A percentile compares a stretch with the other conserved stretches of the same genome.
Conservation (phyloP, 2,797 vertebrate genomes). For the Enteromius afrohamiltoni region DNA sequence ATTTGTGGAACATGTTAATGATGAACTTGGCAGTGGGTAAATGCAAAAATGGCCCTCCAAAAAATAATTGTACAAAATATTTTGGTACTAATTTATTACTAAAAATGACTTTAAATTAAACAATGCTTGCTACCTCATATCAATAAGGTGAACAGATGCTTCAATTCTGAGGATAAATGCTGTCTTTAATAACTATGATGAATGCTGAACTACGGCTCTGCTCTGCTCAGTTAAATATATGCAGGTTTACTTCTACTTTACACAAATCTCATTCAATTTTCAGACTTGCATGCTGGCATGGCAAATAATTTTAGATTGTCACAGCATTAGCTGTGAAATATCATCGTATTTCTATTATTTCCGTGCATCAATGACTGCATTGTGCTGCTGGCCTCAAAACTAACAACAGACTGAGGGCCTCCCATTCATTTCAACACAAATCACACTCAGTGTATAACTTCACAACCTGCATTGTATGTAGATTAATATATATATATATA, state of each 20-base stretch:
- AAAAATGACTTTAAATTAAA: neutral
- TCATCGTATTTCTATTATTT: neutral
- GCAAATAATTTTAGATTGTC: neutral
- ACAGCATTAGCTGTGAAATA: neutral
- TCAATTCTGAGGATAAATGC: neutral
- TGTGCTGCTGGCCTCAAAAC: constrained; percentile 16
- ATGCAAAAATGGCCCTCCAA: neutral
- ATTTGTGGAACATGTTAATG: neutral
- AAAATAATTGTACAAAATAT: neutral
- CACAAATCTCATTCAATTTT: neutral
- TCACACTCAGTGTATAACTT: neutral
- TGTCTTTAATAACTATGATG: neutral
- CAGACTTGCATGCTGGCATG: neutral
- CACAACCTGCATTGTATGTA: neutral
- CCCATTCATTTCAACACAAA: constrained; percentile 11
- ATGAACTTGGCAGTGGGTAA: neutral
- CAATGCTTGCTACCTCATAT: neutral
- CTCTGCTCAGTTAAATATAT: neutral
- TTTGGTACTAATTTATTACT: neutral
- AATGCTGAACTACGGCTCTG: neutral
- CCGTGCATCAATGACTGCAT: neutral
- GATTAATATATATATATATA: too few species aligned
- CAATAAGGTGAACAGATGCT: neutral
- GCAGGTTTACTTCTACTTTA: neutral
- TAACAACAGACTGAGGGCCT: neutral